Conservation (phyloP, 2,113 vertebrate species). For the Perca fluviatilis region DNA sequence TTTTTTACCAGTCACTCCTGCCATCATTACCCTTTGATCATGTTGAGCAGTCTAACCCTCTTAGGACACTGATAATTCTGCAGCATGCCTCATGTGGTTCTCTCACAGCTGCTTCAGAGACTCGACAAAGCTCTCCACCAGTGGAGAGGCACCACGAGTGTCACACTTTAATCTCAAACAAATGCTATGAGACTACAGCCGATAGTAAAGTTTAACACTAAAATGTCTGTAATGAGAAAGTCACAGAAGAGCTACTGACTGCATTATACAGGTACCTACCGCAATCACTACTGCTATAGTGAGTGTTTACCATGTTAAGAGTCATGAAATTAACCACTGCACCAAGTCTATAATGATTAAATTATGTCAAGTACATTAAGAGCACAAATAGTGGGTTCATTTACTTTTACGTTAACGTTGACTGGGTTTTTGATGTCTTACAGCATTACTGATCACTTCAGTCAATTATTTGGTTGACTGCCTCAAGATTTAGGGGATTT, state of each 20-base stretch:
- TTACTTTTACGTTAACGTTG: background rate
- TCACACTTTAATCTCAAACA: constrained; percentile 61
- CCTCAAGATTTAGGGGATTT: background rate
- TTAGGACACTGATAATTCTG: constrained; percentile 68
- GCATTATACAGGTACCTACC: background rate
- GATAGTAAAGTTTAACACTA: constrained; percentile 14
- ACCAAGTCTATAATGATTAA: background rate
- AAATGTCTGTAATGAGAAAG: constrained; percentile 41
- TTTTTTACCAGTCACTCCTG: constrained; percentile 38
- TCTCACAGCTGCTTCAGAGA: constrained; percentile 54
- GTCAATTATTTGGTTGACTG: constrained; percentile 11
- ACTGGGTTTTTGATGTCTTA: constrained; percentile 1
- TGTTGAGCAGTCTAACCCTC: constrained; percentile 51
- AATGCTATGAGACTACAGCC: constrained; percentile 39
- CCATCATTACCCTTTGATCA: constrained; percentile 73
- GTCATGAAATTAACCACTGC: background rate
- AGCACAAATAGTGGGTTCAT: background rate
- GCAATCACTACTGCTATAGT: background rate
- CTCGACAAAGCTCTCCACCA: constrained; percentile 31
- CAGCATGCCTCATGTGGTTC: constrained; percentile 48
- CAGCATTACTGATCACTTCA: background rate
- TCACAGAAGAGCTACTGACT: constrained; percentile 18
- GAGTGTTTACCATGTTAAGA: background rate
- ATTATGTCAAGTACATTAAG: background rate
- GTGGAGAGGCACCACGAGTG: constrained; percentile 27